These are phyloP conservation scores for Prietella phreatophila DNA, from an alignment of 2,113 vertebrate genomes.

Conservation along the genomic window DNA sequence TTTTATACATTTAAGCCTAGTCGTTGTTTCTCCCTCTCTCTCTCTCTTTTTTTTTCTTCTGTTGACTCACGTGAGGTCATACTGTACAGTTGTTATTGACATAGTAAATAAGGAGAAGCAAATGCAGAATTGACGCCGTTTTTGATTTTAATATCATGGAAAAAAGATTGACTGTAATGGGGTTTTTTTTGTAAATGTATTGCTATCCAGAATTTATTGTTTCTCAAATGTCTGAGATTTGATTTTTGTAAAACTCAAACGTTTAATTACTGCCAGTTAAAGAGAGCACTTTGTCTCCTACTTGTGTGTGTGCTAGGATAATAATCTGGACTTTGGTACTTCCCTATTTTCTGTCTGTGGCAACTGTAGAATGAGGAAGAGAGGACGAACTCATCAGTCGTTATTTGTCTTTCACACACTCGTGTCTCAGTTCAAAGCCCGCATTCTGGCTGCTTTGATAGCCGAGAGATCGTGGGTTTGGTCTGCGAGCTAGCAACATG, in stretches of 20 bases:
- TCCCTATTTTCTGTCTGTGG: constrained; percentile 60
- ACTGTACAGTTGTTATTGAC: neutral
- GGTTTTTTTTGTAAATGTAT: neutral
- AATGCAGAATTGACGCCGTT: neutral
- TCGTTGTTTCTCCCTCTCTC: neutral
- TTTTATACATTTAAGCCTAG: neutral
- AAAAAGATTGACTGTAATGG: neutral
- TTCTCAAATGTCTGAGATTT: neutral
- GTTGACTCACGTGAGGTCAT: neutral
- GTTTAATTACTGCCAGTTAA: neutral
- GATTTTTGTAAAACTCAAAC: neutral
- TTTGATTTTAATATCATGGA: neutral
- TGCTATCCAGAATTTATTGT: neutral
- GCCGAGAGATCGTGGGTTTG: neutral
- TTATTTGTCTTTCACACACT: constrained; percentile 51
- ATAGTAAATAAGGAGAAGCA: neutral
- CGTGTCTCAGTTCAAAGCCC: constrained; percentile 4
- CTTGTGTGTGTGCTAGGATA: constrained; percentile 44
- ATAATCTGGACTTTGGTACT: constrained; percentile 64
- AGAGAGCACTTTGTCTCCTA: neutral
- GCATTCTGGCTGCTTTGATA: constrained; percentile 1
- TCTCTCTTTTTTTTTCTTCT: too few species aligned
- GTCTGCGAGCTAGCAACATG: neutral
- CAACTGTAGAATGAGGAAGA: constrained; percentile 56
- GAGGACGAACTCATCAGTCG: constrained; percentile 4